Conservation (phyloP, 2,797 vertebrate species). For the Spea hammondii region DNA sequence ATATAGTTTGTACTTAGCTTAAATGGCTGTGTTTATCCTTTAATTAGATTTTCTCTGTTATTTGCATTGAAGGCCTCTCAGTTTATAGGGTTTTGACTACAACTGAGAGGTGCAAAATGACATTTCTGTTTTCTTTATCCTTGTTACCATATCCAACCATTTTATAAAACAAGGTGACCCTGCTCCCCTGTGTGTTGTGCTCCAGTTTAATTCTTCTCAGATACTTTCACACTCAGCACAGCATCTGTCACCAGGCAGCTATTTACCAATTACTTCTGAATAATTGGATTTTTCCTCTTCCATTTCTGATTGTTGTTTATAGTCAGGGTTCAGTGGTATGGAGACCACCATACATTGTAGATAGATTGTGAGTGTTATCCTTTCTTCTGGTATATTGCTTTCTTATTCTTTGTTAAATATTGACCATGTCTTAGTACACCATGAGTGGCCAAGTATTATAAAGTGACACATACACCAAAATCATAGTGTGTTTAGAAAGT, state of each 20-base stretch:
- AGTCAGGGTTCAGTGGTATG: conserved; percentile 32
- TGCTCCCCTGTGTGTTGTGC: conserved; percentile 25
- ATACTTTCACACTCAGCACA: conserved; percentile 38
- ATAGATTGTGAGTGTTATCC: conserved; percentile 28
- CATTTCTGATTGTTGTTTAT: conserved; percentile 32
- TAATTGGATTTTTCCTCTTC: conserved; percentile 44
- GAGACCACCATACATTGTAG: conserved; percentile 26
- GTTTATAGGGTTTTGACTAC: conserved; percentile 63
- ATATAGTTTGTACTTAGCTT: conserved; percentile 68
- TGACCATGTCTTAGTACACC: conserved; percentile 12
- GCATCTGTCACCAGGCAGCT: conserved; percentile 40
- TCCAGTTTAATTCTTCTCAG: conserved; percentile 16
- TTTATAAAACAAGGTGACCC: conserved; percentile 59
- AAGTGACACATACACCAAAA: no score
- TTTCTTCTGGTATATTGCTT: not conserved
- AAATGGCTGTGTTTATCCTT: conserved; percentile 74
- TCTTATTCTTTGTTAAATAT: not conserved
- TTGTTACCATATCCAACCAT: conserved; percentile 60
- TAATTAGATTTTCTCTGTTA: conserved; percentile 77
- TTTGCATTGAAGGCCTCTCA: conserved; percentile 68
- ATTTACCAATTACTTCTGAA: conserved; percentile 46
- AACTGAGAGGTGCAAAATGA: conserved; percentile 59
- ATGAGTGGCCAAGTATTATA: not conserved
- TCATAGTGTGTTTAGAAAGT: no score
- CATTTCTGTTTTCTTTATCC: conserved; percentile 4